Evolutionary conservation across 2,888 invertebrate species (phyloP), one percentile per base, ranked within the genome.

Genomic region (Protonemura montana): DNA sequence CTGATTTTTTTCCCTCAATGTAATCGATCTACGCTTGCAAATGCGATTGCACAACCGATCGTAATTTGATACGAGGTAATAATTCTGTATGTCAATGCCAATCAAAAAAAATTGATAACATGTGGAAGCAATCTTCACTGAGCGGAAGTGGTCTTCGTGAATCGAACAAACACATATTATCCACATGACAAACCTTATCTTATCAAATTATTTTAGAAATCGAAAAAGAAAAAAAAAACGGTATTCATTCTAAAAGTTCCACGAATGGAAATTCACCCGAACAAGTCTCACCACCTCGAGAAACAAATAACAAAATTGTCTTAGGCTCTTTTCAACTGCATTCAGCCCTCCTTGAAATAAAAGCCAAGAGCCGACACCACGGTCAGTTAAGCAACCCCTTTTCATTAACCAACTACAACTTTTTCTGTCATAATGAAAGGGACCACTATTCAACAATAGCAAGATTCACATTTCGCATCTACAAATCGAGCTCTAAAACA

Each of bases 341-440:
- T 27, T 16, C 28, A 27, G 26, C 28, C 59, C 59, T 59, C 59
- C 7, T 59, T 59, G 59, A 59, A 59, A 21, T 59, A 59, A 59
- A 59, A 59, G 21, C 59, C 1, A 59, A 59, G 21, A 59, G 59
- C 16, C 21, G 59, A 59, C 59, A 59, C 59, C 59, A 59, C 59
- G 59, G 59, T 59, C 59, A 59, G 59, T 59, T 59, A 59, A 59
- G 13, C 13, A 10, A 59, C 59, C 59, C 59, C 59, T 59, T 35
- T 59, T 27, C 78, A 78, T 27, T 29, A 27, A 78, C 13, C 28
- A 78, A 78, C 78, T 25, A 78, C 78, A 6, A 59, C 59, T 81
- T 81, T 29, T 30, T 81, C 16, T 29, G 27, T 29, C 30, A 13
- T 81, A 81, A 81, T 81, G 81, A 81, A n/a, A 30, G 81, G 81